Conservation (phyloP, 2,797 vertebrate species). For the Pantherophis vulpinus region DNA sequence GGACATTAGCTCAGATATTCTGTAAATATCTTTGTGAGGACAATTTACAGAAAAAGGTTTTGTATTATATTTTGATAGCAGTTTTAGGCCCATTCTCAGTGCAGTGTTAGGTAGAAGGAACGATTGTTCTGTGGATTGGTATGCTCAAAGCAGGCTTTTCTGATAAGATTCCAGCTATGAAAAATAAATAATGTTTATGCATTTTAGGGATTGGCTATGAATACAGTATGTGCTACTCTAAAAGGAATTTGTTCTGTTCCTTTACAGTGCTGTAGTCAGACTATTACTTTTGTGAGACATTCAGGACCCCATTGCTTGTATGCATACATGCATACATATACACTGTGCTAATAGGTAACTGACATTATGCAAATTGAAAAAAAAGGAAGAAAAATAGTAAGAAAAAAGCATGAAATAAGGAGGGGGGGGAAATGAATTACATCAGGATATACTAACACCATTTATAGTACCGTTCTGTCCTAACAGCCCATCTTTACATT, state of each 20-base stretch:
- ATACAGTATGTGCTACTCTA: neutral
- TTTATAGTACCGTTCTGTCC: neutral
- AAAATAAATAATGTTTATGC: neutral
- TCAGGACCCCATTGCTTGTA: neutral
- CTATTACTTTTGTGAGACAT: neutral
- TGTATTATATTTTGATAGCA: conserved; percentile 13
- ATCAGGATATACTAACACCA: neutral
- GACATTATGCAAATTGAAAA: neutral
- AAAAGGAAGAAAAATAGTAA: neutral
- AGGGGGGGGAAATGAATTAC: neutral
- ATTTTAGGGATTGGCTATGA: neutral
- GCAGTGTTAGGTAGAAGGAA: conserved; percentile 11
- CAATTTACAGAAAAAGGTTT: conserved; percentile 49
- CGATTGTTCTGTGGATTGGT: neutral
- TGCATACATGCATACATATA: neutral
- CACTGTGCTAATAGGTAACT: neutral
- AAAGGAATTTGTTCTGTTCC: neutral
- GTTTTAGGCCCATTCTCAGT: conserved; percentile 22
- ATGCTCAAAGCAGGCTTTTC: neutral
- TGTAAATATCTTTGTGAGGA: neutral
- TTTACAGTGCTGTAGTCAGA: neutral
- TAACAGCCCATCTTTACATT: neutral
- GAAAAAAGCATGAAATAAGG: neutral
- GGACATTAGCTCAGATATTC: neutral
- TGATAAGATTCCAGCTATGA: neutral